These are phyloP conservation scores for Phenganax stokvisi DNA, from an alignment of 92 coral and sea anemone genomes.

Conservation along the genomic window DNA sequence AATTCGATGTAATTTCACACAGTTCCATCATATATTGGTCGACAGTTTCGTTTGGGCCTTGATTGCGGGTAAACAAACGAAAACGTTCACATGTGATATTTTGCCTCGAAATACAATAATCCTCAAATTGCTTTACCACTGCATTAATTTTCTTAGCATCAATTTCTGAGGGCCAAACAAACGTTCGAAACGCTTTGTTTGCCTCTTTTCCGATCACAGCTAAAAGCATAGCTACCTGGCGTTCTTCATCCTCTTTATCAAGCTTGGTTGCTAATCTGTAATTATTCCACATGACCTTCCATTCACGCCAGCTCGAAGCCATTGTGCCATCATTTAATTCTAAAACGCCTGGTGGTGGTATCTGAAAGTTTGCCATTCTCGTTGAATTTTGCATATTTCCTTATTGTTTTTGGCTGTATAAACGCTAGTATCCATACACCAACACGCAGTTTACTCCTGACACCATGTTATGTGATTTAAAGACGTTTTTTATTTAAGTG, in stretches of 20 bases:
- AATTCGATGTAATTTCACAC: slow-evolving; percentile 27
- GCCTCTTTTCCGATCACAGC: slow-evolving; percentile 44
- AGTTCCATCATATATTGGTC: slow-evolving; percentile 31
- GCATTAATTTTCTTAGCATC: slow-evolving; percentile 12
- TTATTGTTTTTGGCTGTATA: neutral
- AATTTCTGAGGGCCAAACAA: slow-evolving; percentile 33
- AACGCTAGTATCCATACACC: neutral
- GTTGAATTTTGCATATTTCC: neutral
- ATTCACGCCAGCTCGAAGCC: slow-evolving; percentile 27
- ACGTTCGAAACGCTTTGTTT: slow-evolving; percentile 41
- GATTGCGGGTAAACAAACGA: slow-evolving; percentile 22
- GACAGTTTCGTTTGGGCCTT: slow-evolving; percentile 26
- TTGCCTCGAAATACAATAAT: slow-evolving; percentile 16
- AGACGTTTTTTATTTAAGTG: too few relatives aligned
- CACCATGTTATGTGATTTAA: too few relatives aligned
- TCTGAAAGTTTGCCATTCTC: slow-evolving; percentile 45
- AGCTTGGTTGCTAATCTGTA: slow-evolving; percentile 37
- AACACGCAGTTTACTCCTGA: too few relatives aligned
- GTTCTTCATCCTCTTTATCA: slow-evolving; percentile 38
- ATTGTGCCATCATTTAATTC: slow-evolving; percentile 30
- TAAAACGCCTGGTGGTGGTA: slow-evolving; percentile 50
- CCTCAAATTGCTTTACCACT: slow-evolving; percentile 13
- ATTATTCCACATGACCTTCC: slow-evolving; percentile 38
- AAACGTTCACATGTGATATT: slow-evolving; percentile 34
- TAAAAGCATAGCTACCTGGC: slow-evolving; percentile 41